Evolutionary conservation across 2,797 vertebrate genomes (phyloP).

Genomic region (Chaunax sp.): DNA sequence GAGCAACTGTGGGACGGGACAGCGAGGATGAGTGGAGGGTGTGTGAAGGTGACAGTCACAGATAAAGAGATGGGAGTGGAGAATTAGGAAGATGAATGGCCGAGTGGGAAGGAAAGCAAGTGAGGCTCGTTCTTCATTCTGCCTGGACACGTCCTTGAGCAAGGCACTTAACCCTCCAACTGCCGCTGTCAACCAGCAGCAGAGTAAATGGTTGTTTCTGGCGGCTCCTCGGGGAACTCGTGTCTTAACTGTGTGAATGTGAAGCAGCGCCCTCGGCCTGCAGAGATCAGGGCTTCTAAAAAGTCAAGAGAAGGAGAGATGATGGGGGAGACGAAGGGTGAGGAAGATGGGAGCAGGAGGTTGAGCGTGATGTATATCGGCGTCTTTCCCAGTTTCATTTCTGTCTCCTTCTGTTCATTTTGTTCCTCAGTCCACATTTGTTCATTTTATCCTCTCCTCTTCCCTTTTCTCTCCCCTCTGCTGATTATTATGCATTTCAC

Average conservation of each 20-base stretch:
- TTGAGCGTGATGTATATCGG: neutral
- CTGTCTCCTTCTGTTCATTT: neutral
- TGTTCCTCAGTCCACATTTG: neutral
- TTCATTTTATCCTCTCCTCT: neutral
- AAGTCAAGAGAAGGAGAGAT: neutral
- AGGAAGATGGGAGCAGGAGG: neutral
- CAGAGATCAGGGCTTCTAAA: neutral
- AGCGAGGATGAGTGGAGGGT: constrained; percentile 41
- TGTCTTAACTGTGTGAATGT: constrained; percentile 12
- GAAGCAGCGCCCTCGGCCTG: neutral
- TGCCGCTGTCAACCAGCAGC: constrained; percentile 38
- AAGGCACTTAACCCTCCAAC: constrained; percentile 65
- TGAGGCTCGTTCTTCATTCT: constrained; percentile 48
- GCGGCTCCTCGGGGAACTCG: neutral
- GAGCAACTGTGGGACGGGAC: constrained; percentile 10
- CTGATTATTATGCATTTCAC: neutral
- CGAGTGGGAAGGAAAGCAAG: neutral
- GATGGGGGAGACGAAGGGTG: neutral
- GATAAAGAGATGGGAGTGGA: constrained; percentile 49
- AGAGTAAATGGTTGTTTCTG: constrained; percentile 17
- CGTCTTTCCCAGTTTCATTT: no score
- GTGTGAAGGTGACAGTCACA: constrained; percentile 54
- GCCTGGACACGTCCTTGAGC: constrained; percentile 64
- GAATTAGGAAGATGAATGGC: constrained; percentile 55
- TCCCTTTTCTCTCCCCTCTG: neutral